Evolutionary conservation across 2,113 vertebrate genomes (phyloP).

Genomic region (Ellobius talpinus): DNA sequence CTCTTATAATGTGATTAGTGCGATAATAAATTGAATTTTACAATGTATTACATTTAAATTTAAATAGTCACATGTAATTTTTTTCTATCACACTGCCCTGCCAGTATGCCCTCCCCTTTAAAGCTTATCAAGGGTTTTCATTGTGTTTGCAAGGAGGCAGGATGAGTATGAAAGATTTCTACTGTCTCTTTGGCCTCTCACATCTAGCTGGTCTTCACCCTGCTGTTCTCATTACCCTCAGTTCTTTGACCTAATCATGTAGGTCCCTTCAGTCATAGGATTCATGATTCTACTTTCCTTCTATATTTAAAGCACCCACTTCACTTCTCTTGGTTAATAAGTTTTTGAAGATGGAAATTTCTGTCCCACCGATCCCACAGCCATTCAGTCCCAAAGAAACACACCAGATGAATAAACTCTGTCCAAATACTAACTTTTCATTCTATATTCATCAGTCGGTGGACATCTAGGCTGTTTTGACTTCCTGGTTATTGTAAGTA

Average conservation of each 20-base stretch:
- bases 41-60: background rate
- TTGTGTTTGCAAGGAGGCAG: background rate
- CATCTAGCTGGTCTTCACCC: background rate
- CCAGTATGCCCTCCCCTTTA: too few relatives aligned
- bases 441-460: background rate
- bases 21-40: background rate
- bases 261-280: rapidly evolving
- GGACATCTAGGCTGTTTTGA: background rate
- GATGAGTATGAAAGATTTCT: background rate
- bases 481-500: background rate
- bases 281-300: background rate
- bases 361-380: too few relatives aligned
- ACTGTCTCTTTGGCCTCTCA: background rate
- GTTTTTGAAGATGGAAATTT: background rate
- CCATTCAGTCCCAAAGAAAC: too few relatives aligned
- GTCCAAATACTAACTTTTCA: background rate
- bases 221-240: background rate
- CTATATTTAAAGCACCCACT: background rate
- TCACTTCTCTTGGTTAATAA: background rate
- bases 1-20: background rate
- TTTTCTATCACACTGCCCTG: background rate
- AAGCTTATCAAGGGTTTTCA: background rate
- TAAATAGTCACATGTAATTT: background rate
- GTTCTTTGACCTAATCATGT: background rate
- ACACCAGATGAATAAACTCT: background rate